Conservation (phyloP, 2,888 invertebrate genomes). For the Trachelus tabidus region DNA sequence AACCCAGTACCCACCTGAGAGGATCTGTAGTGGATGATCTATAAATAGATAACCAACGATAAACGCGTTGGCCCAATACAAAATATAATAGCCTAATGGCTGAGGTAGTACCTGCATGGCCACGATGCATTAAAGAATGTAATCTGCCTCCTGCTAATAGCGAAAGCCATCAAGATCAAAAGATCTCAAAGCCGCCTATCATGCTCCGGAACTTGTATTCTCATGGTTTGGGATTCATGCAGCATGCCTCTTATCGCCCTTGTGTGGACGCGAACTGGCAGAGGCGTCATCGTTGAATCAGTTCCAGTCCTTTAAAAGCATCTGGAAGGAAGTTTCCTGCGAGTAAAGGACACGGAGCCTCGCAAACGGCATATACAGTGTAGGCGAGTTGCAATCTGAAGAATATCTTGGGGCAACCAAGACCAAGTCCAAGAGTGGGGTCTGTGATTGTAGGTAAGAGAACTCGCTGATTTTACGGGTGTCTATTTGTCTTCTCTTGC, state of each 20-base stretch:
- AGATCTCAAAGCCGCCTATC: constrained; percentile 15
- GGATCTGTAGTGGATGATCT: background rate
- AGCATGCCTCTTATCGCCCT: background rate
- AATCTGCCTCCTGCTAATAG: constrained; percentile 24
- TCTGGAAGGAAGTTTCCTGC: background rate
- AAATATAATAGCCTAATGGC: constrained; percentile 15
- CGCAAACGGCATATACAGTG: constrained; percentile 8
- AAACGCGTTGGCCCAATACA: constrained; percentile 5
- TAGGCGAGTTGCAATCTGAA: constrained; percentile 30
- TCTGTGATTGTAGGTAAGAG: background rate
- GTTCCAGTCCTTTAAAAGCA: background rate
- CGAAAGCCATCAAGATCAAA: constrained; percentile 23
- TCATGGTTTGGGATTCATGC: background rate
- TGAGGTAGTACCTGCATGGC: constrained; percentile 10
- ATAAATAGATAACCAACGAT: background rate
- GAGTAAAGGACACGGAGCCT: background rate
- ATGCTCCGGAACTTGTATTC: background rate
- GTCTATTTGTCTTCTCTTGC: constrained; percentile 12
- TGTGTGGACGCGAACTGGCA: background rate
- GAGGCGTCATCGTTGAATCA: background rate
- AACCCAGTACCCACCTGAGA: background rate
- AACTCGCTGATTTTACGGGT: constrained; percentile 5
- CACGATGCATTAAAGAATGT: constrained; percentile 13
- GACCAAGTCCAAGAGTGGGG: background rate
- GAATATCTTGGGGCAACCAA: constrained; percentile 17